Percentiles rank a stretch among this genome's conserved stretches.
Conservation (phyloP, 2,888 invertebrate genomes). For the Sinotaia quadrata region DNA sequence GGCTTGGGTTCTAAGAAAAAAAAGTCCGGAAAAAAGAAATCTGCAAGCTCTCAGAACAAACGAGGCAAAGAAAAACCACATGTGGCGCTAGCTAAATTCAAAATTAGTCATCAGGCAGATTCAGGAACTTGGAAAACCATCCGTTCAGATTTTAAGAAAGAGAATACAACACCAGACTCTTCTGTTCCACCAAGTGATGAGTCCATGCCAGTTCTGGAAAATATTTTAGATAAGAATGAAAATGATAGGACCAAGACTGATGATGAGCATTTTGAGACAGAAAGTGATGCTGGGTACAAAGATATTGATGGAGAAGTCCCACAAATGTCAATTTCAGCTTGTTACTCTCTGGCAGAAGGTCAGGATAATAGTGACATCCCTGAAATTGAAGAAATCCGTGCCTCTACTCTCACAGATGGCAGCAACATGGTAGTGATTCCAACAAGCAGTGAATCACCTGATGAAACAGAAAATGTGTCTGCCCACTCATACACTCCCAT, state of each 20-base stretch:
- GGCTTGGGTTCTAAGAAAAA: conserved; percentile 15
- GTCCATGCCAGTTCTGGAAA: conserved; percentile 21
- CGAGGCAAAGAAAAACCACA: conserved; percentile 21
- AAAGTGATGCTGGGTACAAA: conserved; percentile 6
- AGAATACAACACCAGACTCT: conserved; percentile 11
- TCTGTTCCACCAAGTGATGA: conserved; percentile 2
- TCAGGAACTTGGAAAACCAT: conserved; percentile 16
- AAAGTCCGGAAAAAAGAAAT: conserved; percentile 31
- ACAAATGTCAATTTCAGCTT: conserved; percentile 33
- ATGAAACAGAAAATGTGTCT: background rate
- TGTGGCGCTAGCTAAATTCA: conserved; percentile 53
- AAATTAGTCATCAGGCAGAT: conserved; percentile 7
- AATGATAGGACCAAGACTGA: background rate
- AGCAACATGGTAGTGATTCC: conserved; percentile 35
- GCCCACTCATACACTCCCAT: conserved; percentile 2
- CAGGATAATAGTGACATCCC: conserved; percentile 30
- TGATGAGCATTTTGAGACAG: background rate
- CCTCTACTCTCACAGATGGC: conserved; percentile 27
- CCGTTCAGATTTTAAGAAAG: conserved; percentile 45
- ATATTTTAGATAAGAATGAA: background rate
- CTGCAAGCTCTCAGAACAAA: conserved; percentile 24
- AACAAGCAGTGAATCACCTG: background rate
- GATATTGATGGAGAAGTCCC: conserved; percentile 1
- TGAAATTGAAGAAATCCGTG: conserved; percentile 26
- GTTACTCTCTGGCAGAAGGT: conserved; percentile 31